A percentile compares a stretch with the other conserved stretches of the same genome.
Evolutionary conservation across 2,113 vertebrate species (phyloP).

Genomic region (Nothobranchius furzeri): DNA sequence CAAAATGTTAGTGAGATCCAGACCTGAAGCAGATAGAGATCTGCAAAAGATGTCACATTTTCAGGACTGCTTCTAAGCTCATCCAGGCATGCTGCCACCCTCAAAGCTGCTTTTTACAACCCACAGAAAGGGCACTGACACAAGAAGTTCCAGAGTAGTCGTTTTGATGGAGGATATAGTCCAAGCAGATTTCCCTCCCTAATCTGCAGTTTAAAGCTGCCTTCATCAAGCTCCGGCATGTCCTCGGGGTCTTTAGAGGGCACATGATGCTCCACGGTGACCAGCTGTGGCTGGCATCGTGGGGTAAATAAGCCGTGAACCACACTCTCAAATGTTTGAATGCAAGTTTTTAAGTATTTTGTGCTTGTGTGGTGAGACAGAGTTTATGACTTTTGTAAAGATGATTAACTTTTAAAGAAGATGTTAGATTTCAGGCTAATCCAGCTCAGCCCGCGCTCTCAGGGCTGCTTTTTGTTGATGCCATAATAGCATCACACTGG

Average conservation of each 20-base stretch:
- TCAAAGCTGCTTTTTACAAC: conserved; percentile 24
- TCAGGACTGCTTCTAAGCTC: conserved; percentile 31
- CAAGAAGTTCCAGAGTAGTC: conserved; percentile 11
- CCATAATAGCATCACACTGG: no score
- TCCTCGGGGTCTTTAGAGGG: conserved; percentile 44
- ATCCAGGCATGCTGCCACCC: conserved; percentile 2
- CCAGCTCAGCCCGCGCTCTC: conserved; percentile 19
- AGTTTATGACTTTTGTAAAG: not conserved
- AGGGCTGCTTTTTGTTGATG: conserved; percentile 9
- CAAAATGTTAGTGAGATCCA: conserved; percentile 37
- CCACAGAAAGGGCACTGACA: conserved; percentile 29
- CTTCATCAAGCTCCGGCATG: conserved; percentile 60
- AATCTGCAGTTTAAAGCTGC: conserved; percentile 72
- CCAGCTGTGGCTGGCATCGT: conserved; percentile 58
- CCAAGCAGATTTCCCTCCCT: conserved; percentile 65
- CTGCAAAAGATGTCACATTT: conserved; percentile 41
- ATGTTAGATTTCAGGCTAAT: not conserved
- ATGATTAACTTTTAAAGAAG: not conserved
- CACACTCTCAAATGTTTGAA: not conserved
- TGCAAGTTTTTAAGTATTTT: not conserved
- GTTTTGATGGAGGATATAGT: conserved; percentile 45
- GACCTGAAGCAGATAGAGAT: conserved; percentile 32
- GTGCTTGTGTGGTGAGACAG: no score
- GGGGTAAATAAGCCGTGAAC: conserved; percentile 27
- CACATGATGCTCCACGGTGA: conserved; percentile 45